Evolutionary conservation across 1,140 invertebrate species (phyloP).

Genomic region (Aphelenchoides fujianensis): DNA sequence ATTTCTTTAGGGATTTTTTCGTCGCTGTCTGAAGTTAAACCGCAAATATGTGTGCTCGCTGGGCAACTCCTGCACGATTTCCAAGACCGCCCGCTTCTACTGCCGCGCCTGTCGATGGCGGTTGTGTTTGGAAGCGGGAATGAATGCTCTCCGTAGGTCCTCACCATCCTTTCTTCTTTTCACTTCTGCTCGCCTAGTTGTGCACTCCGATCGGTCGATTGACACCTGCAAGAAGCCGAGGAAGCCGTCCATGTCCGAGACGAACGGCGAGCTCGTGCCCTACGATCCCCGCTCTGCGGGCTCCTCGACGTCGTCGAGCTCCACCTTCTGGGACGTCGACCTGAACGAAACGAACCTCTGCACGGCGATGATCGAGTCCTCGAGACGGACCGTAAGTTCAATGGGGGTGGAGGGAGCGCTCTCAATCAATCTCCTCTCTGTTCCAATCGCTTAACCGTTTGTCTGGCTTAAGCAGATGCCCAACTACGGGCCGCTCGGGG

Average conservation of each 20-base stretch:
- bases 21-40: not conserved
- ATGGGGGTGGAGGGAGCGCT: too few species aligned
- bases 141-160: not conserved
- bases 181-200: too few species aligned
- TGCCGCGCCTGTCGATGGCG: not conserved
- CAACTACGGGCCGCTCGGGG: not conserved
- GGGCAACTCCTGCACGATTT: not conserved
- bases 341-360: not conserved
- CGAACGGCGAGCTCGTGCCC: too few species aligned
- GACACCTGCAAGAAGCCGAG: too few species aligned
- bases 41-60: not conserved
- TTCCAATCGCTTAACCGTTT: too few species aligned
- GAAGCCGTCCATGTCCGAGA: too few species aligned
- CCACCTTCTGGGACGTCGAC: not conserved
- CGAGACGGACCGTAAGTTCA: not conserved
- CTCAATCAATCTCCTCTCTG: too few species aligned
- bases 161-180: too few species aligned
- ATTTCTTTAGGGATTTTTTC: too few species aligned
- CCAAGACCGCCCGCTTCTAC: not conserved
- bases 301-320: too few species aligned
- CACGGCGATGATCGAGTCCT: not conserved
- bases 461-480: not conserved
- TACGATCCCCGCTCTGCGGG: too few species aligned
- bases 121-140: not conserved
- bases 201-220: not conserved